Conservation (phyloP, 2,113 vertebrate species). For the Apistogramma diplotaenia region DNA sequence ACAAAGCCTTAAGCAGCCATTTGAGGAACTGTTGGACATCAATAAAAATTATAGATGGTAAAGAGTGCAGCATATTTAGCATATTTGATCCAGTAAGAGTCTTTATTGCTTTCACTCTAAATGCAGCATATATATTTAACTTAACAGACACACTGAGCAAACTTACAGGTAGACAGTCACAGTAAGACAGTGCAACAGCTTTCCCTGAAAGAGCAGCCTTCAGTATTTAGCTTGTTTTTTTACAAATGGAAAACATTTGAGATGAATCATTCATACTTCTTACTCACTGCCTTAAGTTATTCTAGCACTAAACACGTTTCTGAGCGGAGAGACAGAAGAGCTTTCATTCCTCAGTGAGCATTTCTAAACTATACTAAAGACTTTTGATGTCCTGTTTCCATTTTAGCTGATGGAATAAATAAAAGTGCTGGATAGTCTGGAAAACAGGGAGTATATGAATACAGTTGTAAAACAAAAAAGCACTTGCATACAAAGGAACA, state of each 20-base stretch:
- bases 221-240: background rate
- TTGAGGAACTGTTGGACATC: background rate
- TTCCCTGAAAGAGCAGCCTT: background rate
- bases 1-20: background rate
- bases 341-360: conserved; percentile 41
- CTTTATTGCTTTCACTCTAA: background rate
- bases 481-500: background rate
- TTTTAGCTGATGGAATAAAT: conserved; percentile 15
- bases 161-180: background rate
- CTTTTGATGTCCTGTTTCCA: conserved; percentile 35
- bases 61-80: background rate
- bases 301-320: conserved; percentile 36
- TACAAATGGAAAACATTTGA: conserved; percentile 25
- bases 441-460: background rate
- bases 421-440: background rate
- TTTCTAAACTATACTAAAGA: conserved; percentile 30
- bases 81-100: background rate
- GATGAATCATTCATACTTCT: conserved; percentile 21
- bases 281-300: conserved; percentile 3
- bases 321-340: conserved; percentile 37
- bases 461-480: background rate
- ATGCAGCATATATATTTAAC: background rate
- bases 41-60: background rate
- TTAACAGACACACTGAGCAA: background rate
- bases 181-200: background rate